Base-by-base conservation (phyloP, 2,113 vertebrate genomes). In the Ptychochromis oligacanthus region DNA sequence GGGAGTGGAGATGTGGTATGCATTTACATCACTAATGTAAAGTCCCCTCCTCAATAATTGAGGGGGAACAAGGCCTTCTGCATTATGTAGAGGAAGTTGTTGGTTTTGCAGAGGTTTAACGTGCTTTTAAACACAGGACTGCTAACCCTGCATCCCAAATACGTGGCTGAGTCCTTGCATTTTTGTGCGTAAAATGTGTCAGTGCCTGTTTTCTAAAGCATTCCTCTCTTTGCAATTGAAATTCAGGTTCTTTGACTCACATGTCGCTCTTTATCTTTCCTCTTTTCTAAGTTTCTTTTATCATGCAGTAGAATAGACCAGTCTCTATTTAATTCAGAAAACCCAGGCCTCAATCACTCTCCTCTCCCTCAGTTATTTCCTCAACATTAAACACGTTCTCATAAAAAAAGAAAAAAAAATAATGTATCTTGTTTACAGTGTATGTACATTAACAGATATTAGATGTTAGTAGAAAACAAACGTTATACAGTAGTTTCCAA, bases 241-340 rank as follows among this genome's bases (percentile, higher is more conserved):
- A 93, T 93, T 89, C 90, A 83, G 80, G 79, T 84, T 89, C 75
- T 89, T 90, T 62, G 56, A 82, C 85, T 90, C 88, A 52, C 79
- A 74, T 83, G 85, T 87, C 86, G 64, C 77, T 74, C 72, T 83
- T 81, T 84, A 75, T 89, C 85, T 84, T 67, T 81, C 74, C 43
- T 40, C 79, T 86, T 87, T 81, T 80, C 85, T 24, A 26, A 76
- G 62, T 83, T 60, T 91, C 84, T 86, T 84, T 85, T 77, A 74
- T 85, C 24, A 46, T 80, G 90, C 79, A 85, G 31, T 57, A 52
- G 24, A 43, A 64, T 49, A 34, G 78, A 40, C 67, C 40, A 34
- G 80, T 67, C 67, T 46, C 67, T 75, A 65, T 58, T 80, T 81
- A 55, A 15, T 54, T 74, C 14, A 38, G 4, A 28, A 22, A 58